Evolutionary conservation across 2,797 vertebrate genomes (phyloP).

Genomic region (Phaenicophaeus curvirostris): DNA sequence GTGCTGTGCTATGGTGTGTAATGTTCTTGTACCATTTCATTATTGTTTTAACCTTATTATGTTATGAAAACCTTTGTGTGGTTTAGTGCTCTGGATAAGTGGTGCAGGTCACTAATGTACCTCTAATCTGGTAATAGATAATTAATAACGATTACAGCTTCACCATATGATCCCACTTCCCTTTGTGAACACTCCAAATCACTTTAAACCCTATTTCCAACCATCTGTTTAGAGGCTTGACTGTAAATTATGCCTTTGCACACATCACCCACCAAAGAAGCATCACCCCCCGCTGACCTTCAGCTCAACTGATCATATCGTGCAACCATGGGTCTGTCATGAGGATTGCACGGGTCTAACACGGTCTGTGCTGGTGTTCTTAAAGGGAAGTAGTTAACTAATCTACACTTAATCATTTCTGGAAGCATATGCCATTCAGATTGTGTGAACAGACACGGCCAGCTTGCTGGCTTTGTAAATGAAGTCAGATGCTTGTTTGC

Average conservation of each 20-base stretch:
- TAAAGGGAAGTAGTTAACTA: not conserved
- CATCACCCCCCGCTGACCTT: not conserved
- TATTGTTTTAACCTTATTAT: slow-evolving; percentile 36
- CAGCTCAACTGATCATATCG: fast-evolving
- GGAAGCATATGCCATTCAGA: not conserved
- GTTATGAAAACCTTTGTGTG: not conserved
- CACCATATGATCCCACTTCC: not conserved
- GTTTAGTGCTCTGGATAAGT: not conserved
- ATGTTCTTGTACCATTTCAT: not conserved
- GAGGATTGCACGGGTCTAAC: not conserved
- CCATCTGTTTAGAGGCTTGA: not conserved
- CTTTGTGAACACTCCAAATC: not conserved
- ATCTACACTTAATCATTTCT: not conserved
- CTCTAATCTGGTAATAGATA: slow-evolving; percentile 52
- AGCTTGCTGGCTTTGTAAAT: not conserved
- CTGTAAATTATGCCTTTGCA: not conserved
- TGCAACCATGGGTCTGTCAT: fast-evolving
- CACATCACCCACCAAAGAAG: not conserved
- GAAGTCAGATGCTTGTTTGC: not conserved
- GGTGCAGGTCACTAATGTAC: slow-evolving; percentile 26
- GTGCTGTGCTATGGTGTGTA: not conserved
- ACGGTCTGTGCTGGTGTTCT: not conserved
- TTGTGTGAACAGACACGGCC: not conserved
- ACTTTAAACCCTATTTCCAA: not conserved
- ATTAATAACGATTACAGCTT: slow-evolving; percentile 49